Base-by-base conservation (phyloP, 2,797 vertebrate genomes). In the Premnoplex brunnescens region DNA sequence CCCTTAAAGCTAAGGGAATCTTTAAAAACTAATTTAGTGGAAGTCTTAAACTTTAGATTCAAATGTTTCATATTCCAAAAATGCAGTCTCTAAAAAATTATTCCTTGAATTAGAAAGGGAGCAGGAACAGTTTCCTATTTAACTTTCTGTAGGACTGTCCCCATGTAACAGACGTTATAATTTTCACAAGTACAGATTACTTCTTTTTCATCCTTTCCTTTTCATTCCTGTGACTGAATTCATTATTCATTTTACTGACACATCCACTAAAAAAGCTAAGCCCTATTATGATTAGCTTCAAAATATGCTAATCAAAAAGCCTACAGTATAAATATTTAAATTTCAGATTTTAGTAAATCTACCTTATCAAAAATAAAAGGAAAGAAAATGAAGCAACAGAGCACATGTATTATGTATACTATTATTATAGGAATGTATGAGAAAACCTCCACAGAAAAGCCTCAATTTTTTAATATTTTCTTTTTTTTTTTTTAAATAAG, bases 311-410 rank as follows among this genome's bases (percentile, higher is more conserved):
- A 95, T 93, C 67, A 90, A 76, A 93, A 92, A 79, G 4, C 56
- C 55, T 69, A 72, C 34, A 85, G 86, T 80, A 92, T 92, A 96
- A 96, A 96, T 91, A 95, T 95, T 93, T 96, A 84, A 85, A 78
- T 95, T 81, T 91, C 68, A 93, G 39, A 82, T 86, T 94, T 97
- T 82, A 74, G 58, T 67, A 93, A 89, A 93, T 68, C 81, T 71
- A 59, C 68, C 62, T 72, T 63, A 83, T 72, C 81, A 79, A 81
- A 92, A 91, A 58, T 34, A 68, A 69, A 77, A 87, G 37, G 66
- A 60, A 93, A 91, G 72, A 89, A 91, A 85, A 85, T 6, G 49
- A 95, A 89, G 60, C 56, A 77, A 73, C 59, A 51, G 44, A 78
- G 30, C 69, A 60, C 48, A 30, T 26, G 30, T 39, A 71, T 84